phyloP scores from a whole-genome alignment of 2,113 vertebrate species.

The Colossoma macropomum region DNA sequence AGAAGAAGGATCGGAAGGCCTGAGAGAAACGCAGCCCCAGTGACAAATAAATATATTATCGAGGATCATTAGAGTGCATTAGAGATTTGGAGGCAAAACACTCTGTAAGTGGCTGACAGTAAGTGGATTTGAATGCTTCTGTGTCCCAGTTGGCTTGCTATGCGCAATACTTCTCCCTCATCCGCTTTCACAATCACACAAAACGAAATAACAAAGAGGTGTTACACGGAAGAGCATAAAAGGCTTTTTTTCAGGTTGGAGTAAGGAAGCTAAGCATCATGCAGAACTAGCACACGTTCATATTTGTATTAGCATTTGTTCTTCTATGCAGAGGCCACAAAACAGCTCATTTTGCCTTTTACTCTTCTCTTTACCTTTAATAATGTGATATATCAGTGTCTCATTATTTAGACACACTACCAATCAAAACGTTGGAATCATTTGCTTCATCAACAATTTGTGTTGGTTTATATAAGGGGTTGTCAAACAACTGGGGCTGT shows the following conservation, averaged over 20 bases:
- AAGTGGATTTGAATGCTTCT: slow-evolving; percentile 45
- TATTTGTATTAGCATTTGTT: background rate
- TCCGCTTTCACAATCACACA: slow-evolving; percentile 8
- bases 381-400: no score
- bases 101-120: slow-evolving; percentile 40
- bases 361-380: no score
- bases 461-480: no score
- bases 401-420: no score
- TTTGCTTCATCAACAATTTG: no score
- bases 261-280: background rate
- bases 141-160: slow-evolving; percentile 40
- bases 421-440: no score
- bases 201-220: slow-evolving; percentile 26
- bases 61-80: slow-evolving; percentile 47
- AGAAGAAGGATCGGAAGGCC: background rate
- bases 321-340: background rate
- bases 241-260: slow-evolving; percentile 3
- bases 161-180: slow-evolving; percentile 39
- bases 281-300: background rate
- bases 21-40: slow-evolving; percentile 22
- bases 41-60: slow-evolving; percentile 41
- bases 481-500: no score
- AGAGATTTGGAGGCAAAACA: slow-evolving; percentile 35
- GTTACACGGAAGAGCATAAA: slow-evolving; percentile 13
- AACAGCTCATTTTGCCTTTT: background rate